A percentile compares a stretch with the other conserved stretches of the same genome.
These are phyloP conservation scores for Agrypnus murinus DNA, from an alignment of 2,888 invertebrate genomes.

Conservation along the genomic window DNA sequence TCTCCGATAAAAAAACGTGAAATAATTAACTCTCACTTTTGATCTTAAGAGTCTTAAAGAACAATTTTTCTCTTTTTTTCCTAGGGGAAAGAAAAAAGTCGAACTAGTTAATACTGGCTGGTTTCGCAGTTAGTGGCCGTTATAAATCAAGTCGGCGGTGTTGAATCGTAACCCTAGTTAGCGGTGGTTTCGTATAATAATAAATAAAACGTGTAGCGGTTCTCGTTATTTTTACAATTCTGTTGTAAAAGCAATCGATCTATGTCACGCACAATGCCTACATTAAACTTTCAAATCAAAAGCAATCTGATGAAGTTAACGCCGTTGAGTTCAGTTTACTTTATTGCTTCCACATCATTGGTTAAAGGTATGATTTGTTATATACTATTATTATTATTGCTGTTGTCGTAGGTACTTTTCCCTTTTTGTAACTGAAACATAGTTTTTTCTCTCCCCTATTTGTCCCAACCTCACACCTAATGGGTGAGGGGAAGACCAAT, in stretches of 20 bases:
- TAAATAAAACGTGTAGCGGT: conserved; percentile 1
- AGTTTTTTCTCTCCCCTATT: background rate
- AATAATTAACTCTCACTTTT: background rate
- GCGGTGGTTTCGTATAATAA: conserved; percentile 7
- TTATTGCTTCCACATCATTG: conserved; percentile 27
- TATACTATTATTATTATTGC: too few relatives aligned
- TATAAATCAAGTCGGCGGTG: conserved; percentile 11
- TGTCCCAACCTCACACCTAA: background rate
- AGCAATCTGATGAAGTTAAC: conserved; percentile 26
- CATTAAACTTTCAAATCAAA: conserved; percentile 27
- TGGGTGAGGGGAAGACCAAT: background rate
- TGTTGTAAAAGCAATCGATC: conserved; percentile 26
- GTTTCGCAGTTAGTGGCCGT: background rate
- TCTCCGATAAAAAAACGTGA: too few relatives aligned
- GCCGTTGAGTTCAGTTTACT: conserved; percentile 9
- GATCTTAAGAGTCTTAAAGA: background rate
- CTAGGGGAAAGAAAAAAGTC: background rate
- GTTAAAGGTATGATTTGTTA: background rate
- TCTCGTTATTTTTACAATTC: conserved; percentile 27
- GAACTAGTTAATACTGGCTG: conserved; percentile 7
- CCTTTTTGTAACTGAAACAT: conserved; percentile 2
- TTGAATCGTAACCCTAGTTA: conserved; percentile 6
- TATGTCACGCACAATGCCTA: conserved; percentile 27
- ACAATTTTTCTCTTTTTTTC: background rate
- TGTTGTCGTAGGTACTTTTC: background rate